Evolutionary conservation across 2,888 invertebrate species (phyloP), one percentile per base, ranked within the genome.

Genomic region (Philereme vetulata): DNA sequence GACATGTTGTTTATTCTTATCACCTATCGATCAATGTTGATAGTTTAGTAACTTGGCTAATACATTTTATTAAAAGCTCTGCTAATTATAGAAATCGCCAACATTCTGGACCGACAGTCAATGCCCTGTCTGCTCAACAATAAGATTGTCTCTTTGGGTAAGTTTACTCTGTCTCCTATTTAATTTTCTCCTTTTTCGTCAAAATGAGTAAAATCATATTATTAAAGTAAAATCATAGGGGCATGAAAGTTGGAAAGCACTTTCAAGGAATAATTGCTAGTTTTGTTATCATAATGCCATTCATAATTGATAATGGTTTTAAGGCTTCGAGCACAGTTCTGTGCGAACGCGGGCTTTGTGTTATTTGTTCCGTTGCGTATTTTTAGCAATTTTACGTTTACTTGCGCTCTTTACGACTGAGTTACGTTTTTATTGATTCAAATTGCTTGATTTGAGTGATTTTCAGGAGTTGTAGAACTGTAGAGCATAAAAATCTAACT

Each of bases 101-200:
- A 36, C 49, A 56, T 67, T 55, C 51, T 62, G 45, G 51, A 58
- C 38, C 56, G 59, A 49, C 62, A 68, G 68, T 64, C 66, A 66
- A 63, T 58, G 66, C 66, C 68, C 66, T 63, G 62, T 60, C 62
- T 51, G 53, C 34, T 10, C 40, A 56, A 56, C 54, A 61, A 67
- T 55, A 11, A 48, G 11, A 21, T 32, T 55, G 5, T n/a, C 43
- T 47, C 34, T 48, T 36, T 35, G 43, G 11, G 11, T 40, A 44
- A 40, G 34, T 50, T 44, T 8, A 38, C 7, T 40, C 8, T 6
- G n/a, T 40, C 21, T 4, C 9, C 7, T 40, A 3, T 9, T 9
- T 44, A 21, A 21, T 21, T 21, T 10, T 2, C 33, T 9, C 34
- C 9, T 46, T 3, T 40, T 42, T 44, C 6, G 32, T 43, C 21